A percentile compares a stretch with the other conserved stretches of the same genome.
These are phyloP conservation scores for Budorcas taxicolor DNA, from an alignment of 2,113 vertebrate genomes.

Conservation along the genomic window DNA sequence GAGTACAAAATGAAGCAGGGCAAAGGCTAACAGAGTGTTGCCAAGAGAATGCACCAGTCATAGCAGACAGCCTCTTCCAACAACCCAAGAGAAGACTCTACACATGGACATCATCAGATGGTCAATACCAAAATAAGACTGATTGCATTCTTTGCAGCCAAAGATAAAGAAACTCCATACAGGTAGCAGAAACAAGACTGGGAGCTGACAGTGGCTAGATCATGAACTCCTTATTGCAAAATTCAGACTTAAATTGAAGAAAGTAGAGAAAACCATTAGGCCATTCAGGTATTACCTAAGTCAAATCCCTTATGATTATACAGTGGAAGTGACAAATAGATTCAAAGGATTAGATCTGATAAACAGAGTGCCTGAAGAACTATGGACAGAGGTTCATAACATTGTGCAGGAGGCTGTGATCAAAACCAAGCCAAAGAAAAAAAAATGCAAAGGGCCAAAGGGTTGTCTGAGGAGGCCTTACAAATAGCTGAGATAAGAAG, in stretches of 20 bases:
- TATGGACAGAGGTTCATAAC: not conserved
- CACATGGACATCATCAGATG: not conserved
- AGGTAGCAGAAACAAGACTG: not conserved
- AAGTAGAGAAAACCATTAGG: not conserved
- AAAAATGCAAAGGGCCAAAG: not conserved
- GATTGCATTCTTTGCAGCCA: not conserved
- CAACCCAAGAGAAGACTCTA: not conserved
- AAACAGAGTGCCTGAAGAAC: not conserved
- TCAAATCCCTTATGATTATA: not conserved
- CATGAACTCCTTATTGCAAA: not conserved
- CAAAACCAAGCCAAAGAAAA: not conserved
- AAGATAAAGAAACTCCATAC: not conserved
- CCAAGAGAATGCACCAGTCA: not conserved
- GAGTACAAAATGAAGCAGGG: not conserved
- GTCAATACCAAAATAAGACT: not conserved
- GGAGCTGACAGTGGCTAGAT: not conserved
- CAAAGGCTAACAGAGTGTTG: not conserved
- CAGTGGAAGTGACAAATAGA: not conserved
- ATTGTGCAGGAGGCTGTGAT: not conserved
- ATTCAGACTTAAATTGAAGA: not conserved
- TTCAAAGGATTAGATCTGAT: not conserved
- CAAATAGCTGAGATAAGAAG: not conserved
- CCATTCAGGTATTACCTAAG: not conserved
- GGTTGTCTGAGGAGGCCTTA: not conserved
- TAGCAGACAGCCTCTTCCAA: not conserved